Evolutionary conservation across 1,140 invertebrate genomes (phyloP).

Genomic region (Drosophila ironensis): DNA sequence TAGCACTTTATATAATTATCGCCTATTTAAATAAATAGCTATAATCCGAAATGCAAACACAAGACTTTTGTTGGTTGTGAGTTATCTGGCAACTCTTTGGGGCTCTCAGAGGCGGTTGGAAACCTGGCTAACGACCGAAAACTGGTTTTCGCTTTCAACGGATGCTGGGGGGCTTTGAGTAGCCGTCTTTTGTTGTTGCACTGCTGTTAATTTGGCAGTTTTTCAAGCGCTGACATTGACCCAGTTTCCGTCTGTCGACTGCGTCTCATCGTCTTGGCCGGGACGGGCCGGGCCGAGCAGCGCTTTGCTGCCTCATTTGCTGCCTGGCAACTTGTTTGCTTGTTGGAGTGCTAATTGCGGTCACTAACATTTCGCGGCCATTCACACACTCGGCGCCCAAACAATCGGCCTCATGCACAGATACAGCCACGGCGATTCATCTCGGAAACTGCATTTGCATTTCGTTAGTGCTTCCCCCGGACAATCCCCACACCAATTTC

Average conservation of each 20-base stretch:
- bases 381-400: constrained; percentile 33
- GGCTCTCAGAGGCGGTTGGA: constrained; percentile 30
- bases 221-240: constrained; percentile 77
- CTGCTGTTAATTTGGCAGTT: constrained; percentile 72
- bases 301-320: constrained; percentile 68
- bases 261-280: constrained; percentile 18
- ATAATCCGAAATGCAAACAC: not conserved
- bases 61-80: not conserved
- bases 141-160: constrained; percentile 56
- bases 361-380: constrained; percentile 68
- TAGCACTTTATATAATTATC: too few species aligned
- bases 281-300: too few species aligned
- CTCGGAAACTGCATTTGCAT: constrained; percentile 49
- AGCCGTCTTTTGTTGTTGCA: constrained; percentile 24
- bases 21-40: not conserved
- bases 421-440: constrained; percentile 18
- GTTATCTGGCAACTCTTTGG: constrained; percentile 38
- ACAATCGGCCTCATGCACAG: not conserved
- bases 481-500: constrained; percentile 7
- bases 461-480: constrained; percentile 14
- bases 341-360: constrained; percentile 64
- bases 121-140: constrained; percentile 57
- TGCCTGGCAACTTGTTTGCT: constrained; percentile 37
- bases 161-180: constrained; percentile 20
- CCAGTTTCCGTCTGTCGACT: constrained; percentile 64